Base-by-base conservation (phyloP, 2,888 invertebrate genomes). In the Stenodera caucasica region DNA sequence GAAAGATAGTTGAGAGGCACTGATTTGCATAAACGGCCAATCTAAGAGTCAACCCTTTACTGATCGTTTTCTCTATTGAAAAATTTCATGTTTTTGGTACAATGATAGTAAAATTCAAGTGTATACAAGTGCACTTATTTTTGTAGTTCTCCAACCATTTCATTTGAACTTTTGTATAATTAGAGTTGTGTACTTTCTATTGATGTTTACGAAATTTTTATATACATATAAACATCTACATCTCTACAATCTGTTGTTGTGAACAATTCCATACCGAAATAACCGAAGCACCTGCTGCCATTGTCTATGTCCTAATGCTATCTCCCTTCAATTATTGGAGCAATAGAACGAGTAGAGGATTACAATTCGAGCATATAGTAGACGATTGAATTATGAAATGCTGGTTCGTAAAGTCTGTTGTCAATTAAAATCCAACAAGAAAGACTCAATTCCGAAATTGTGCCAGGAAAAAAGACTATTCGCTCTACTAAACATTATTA, bases 261-360 rank as follows among this genome's bases (percentile, higher is more conserved):
- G 56, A 52, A 60, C 60, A 60, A 61, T 55, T 53, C 55, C 12
- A 29, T 33, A 52, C 53, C 49, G 45, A 61, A 57, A 61, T 61
- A 64, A 57, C 61, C 53, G 21, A 55, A 57, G 56, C 61, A 64
- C 66, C 65, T 68, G 67, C 57, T 59, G 58, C 63, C 63, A 67
- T 64, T 65, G 65, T 67, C 56, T 65, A 57, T 55, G 33, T 57
- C 45, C 40, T 49, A 54, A 49, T 57, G 60, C 61, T 58, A 56
- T 69, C 66, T 69, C 61, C 61, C 61, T 65, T 63, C 65, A 63
- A 65, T 68, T 67, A 69, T 67, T 58, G 59, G 57, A 21, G 60
- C 61, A 52, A 62, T 57, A 54, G 59, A 56, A 64, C 58, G 60
- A 64, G 60, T 67, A 59, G 45, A 55, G 59, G 64, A 67, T 66